phyloP scores from a whole-genome alignment of 2,888 invertebrate species.

The Pyrrhia umbra region DNA sequence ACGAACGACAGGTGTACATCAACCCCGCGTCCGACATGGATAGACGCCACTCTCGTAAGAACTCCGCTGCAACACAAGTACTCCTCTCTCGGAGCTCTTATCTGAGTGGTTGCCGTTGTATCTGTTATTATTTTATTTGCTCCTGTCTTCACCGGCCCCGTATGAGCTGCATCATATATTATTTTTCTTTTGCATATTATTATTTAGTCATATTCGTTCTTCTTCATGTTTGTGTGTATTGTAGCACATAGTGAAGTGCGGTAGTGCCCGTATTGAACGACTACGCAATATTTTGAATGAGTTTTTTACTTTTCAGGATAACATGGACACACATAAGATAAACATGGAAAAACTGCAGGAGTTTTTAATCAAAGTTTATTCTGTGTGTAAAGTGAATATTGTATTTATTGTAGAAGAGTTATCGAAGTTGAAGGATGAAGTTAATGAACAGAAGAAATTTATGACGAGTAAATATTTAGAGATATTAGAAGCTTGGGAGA shows the following conservation, averaged over 20 bases:
- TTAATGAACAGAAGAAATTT: slow-evolving; percentile 87
- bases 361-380: slow-evolving; percentile 87
- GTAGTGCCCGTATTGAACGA: not conserved
- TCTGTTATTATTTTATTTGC: slow-evolving; percentile 80
- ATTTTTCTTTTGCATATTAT: slow-evolving; percentile 65
- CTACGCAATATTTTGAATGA: slow-evolving; percentile 33
- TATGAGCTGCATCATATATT: slow-evolving; percentile 65
- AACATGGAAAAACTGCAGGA: slow-evolving; percentile 91
- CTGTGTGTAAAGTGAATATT: slow-evolving; percentile 89
- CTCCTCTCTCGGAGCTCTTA: slow-evolving; percentile 67
- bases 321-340: slow-evolving; percentile 92
- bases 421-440: slow-evolving; percentile 87
- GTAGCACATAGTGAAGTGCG: slow-evolving; percentile 8
- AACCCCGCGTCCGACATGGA: slow-evolving; percentile 51
- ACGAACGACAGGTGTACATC: slow-evolving; percentile 84
- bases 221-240: slow-evolving; percentile 13
- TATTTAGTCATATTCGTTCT: slow-evolving; percentile 29
- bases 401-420: slow-evolving; percentile 91
- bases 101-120: slow-evolving; percentile 67
- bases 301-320: slow-evolving; percentile 90
- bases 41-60: slow-evolving; percentile 53
- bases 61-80: slow-evolving; percentile 25
- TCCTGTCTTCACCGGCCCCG: slow-evolving; percentile 87
- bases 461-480: slow-evolving; percentile 86
- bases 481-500: slow-evolving; percentile 89